phyloP scores from a whole-genome alignment of 2,113 vertebrate species.

The Thamnophis sirtalis region DNA sequence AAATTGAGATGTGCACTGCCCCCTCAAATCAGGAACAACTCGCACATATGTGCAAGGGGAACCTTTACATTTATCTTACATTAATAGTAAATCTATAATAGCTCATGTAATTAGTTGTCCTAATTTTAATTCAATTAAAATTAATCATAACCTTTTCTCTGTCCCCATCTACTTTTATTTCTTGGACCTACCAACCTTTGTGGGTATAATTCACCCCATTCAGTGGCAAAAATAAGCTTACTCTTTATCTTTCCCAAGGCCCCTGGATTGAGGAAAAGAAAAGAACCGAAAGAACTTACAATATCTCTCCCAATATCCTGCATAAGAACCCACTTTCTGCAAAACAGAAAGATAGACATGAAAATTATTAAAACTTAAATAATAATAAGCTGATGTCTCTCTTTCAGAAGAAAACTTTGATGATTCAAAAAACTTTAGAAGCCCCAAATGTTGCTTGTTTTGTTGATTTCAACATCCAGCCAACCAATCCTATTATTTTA shows the following conservation, averaged over 20 bases:
- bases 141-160: not conserved
- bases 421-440: not conserved
- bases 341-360: not conserved
- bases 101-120: not conserved
- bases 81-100: not conserved
- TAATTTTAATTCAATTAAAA: not conserved
- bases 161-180: not conserved
- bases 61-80: not conserved
- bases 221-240: not conserved
- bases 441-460: too few species aligned
- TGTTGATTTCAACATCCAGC: not conserved
- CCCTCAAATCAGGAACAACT: too few species aligned
- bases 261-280: not conserved
- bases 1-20: too few species aligned
- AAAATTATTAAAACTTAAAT: not conserved
- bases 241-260: not conserved
- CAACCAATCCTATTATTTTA: not conserved
- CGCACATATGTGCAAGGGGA: too few species aligned
- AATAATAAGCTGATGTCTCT: not conserved
- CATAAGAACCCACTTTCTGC: not conserved
- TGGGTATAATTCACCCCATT: not conserved
- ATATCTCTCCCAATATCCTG: too few species aligned
- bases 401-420: not conserved
- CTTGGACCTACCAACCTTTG: not conserved
- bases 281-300: not conserved